Base-by-base conservation (phyloP, 2,888 invertebrate genomes). In the Monochamus alternatus region DNA sequence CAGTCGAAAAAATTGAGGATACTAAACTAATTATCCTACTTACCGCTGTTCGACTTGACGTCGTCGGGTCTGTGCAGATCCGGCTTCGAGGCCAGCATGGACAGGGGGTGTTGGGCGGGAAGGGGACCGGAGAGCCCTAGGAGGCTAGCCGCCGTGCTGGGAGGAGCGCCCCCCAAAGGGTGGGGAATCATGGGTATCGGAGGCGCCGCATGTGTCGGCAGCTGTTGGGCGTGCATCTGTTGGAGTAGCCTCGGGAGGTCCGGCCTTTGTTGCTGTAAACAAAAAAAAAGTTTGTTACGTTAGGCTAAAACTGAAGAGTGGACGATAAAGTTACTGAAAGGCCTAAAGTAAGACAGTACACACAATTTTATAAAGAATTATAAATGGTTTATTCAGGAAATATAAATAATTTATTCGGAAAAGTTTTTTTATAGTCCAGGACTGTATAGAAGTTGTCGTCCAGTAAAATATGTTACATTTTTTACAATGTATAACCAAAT, bases 141-240 rank as follows among this genome's bases (percentile, higher is more conserved):
- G 22, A 94, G 89, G 73, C 93, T 93, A 62, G 93, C 92, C 44
- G 91, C 92, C 71, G 89, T 87, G 75, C 89, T 88, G 2, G 90
- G 90, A 9, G 91, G 91, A 10, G 90, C 90, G 31, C 91, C 91
- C 4, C 90, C 91, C 65, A 92, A 87, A 3, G 93, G 93, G 89
- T 93, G 93, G 59, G 93, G 93, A 89, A 93, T 92, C 90, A 95
- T 93, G 64, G 93, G 93, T 78, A 92, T 89, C n/a, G 94, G 94
- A 59, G 94, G 94, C 69, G 95, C 94, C 63, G 93, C 93, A 76
- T 94, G 94, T 75, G 93, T 91, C 22, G 91, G 91, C 81, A 96
- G 94, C 89, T 96, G 96, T 85, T 96, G 96, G 51, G 96, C 96
- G 89, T 97, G 97, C 96, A 97, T 96, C 90, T 97, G 97, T 90